Base-by-base conservation (phyloP, 2,888 invertebrate genomes). In the Trilocha varians region DNA sequence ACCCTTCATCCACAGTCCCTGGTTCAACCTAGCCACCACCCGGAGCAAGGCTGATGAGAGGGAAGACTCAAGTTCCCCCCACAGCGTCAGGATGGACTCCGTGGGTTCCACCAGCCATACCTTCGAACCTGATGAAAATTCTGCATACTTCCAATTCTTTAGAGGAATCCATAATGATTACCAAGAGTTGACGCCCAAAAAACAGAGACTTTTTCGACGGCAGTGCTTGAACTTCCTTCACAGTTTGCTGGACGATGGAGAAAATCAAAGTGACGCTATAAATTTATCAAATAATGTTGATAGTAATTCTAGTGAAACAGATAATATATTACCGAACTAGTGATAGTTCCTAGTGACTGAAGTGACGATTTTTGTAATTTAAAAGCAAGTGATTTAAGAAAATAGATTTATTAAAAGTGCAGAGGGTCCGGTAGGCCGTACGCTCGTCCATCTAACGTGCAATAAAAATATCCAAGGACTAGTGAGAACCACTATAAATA, bases 61-160 rank as follows among this genome's bases (percentile, higher is more conserved):
- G 46, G 46, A 55, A 16, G 25, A 25, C 25, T 25, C 25, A 6
- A 25, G 25, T 11, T 25, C 25, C 6, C 25, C 25, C 2, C 25
- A 3, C 25, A 25, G 25, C 25, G 25, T 25, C 8, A 40, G 49
- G 46, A 37, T 45, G 17, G 47, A 50, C 43, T 50, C 55, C 46
- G 70, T 70, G 16, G 70, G 65, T 48, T 59, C 59, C 40, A 58
- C 63, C 43, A 68, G 72, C 4, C 51, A 53, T 1, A 53, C 63
- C 35, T 76, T 78, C 59, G 64, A 65, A 9, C 53, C 73, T 1
- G 82, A 82, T 41, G 84, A 83, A 47, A 74, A 62, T 59, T 58
- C 67, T 3, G 75, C 78, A 2, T 84, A 69, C 58, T 82, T 82
- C 52, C 78, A 83, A 46, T 84, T 84, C 64, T 84, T 84, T 58